Evolutionary conservation across 2,113 vertebrate genomes (phyloP).

Genomic region (Apteryx owenii): DNA sequence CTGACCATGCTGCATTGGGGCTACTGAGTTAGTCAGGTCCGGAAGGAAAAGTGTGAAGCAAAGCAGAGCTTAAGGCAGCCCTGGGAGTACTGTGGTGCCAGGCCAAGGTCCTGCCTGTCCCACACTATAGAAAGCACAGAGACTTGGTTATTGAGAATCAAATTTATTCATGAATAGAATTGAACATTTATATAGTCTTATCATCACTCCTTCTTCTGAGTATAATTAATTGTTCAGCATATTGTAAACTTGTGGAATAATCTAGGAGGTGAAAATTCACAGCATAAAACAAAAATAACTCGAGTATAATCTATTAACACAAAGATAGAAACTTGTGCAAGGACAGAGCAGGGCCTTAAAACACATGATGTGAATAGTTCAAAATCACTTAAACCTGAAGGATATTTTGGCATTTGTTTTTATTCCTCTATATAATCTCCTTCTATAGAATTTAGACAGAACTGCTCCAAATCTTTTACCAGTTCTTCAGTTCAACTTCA

Average conservation of each 20-base stretch:
- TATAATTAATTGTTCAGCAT: neutral
- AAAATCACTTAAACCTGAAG: neutral
- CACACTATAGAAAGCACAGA: neutral
- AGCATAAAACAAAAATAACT: neutral
- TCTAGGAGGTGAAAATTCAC: neutral
- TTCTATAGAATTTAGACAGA: neutral
- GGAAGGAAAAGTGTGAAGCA: neutral
- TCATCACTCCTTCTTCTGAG: neutral
- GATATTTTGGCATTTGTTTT: neutral
- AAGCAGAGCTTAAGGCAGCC: neutral
- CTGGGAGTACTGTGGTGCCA: neutral
- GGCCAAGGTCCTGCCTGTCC: neutral
- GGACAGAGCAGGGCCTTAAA: neutral
- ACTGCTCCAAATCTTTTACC: neutral
- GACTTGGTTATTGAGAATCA: neutral
- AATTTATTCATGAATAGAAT: neutral
- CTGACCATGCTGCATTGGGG: neutral
- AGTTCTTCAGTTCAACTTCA: neutral
- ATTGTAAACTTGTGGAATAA: neutral
- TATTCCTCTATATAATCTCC: neutral
- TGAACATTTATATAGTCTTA: neutral
- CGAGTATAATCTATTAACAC: neutral
- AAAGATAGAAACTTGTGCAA: neutral
- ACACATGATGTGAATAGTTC: neutral
- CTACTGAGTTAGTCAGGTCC: neutral